Evolutionary conservation across 2,888 invertebrate species (phyloP), one percentile per base, ranked within the genome.

Genomic region (Heteropelma amictum): DNA sequence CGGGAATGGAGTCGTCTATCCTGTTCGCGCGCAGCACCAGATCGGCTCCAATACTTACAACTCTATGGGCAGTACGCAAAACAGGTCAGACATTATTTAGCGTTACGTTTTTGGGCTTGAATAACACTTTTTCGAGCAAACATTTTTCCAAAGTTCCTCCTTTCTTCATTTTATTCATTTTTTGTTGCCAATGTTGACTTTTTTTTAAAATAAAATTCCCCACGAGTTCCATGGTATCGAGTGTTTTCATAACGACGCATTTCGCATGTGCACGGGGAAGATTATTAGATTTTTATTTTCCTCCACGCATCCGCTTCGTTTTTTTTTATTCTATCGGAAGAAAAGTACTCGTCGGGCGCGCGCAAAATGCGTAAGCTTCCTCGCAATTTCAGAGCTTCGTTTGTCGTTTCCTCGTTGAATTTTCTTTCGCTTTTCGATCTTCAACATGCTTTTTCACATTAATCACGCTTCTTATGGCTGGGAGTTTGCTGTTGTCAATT

Each of bases 1-100:
- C 91, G 96, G 97, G 90, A 96, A 97, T 91, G 97, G 97, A 91
- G 93, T 95, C 90, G 93, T 92, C 90, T 97, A 92, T 92, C 95
- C 95, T 85, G 95, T 95, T 89, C 93, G 94, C 86, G 92, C 93
- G 85, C 91, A 91, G 86, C 92, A 92, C 87, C 94, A 94, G 90
- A 92, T 92, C 88, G 91, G 92, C 84, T 90, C 91, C 89, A 92
- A 91, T 90, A 91, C 91, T 87, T 96, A 97, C 93, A 94, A 96
- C 91, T 96, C 96, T 84, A 96, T 96, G 96, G 96, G 96, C 91
- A 94, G 93, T 91, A 95, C 93, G 90, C 93, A 93, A 90, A 93
- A 93, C 92, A 95, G 95, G 94, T 95, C 93, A 94, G 95, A 93
- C 89, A 85, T 82, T 81, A 77, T 77, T 80, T 80, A 85, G 80